phyloP scores from a whole-genome alignment of 2,113 vertebrate genomes.

The Zapus hudsonius region DNA sequence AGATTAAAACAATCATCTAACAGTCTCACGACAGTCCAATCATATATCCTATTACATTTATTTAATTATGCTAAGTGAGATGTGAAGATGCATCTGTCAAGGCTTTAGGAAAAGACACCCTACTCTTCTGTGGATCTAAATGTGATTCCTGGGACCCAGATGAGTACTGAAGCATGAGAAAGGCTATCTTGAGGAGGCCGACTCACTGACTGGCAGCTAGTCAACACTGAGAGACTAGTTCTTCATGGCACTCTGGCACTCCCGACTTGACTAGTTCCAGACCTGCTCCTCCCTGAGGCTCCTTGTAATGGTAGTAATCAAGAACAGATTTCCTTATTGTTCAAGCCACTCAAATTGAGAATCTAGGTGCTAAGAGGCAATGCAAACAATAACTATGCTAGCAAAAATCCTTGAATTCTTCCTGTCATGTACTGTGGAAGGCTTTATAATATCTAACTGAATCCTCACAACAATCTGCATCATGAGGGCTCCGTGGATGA shows the following conservation, averaged over 20 bases:
- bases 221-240: not conserved
- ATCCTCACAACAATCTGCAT: not conserved
- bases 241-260: not conserved
- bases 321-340: constrained; percentile 10
- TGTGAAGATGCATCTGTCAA: not conserved
- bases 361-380: constrained; percentile 7
- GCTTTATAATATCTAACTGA: constrained; percentile 15
- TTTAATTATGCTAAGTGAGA: constrained; percentile 24
- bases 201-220: not conserved
- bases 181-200: not conserved
- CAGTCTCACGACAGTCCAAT: not conserved
- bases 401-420: not conserved
- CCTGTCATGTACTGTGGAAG: not conserved
- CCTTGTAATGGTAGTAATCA: not conserved
- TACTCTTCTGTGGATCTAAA: too few species aligned
- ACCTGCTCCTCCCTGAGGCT: not conserved
- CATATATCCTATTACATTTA: not conserved
- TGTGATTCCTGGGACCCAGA: not conserved
- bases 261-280: not conserved
- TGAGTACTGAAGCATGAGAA: not conserved
- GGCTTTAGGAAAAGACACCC: not conserved
- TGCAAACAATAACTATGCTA: not conserved
- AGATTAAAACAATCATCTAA: not conserved
- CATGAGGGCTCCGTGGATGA: not conserved
- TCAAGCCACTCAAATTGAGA: not conserved